Base-by-base conservation (phyloP, 1,140 invertebrate genomes). In the Periplaneta americana region DNA sequence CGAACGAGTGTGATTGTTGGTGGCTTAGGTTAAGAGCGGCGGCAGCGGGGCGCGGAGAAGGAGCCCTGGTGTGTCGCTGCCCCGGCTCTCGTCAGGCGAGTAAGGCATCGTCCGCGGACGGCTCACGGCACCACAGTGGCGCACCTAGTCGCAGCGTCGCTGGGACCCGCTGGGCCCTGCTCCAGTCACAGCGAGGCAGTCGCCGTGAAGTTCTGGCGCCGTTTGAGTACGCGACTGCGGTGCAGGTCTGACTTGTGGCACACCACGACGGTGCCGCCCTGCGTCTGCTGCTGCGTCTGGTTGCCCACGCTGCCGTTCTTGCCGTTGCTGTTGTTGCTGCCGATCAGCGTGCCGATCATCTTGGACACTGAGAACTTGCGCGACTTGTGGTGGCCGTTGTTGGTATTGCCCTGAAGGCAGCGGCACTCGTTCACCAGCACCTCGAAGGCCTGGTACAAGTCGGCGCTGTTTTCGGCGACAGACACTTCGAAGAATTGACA, bases 331-430 rank as follows among this genome's bases (percentile, higher is more conserved):
- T 89, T 90, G 34, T 88, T 86, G 31, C 87, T 89, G 10, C 93
- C 92, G 86, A 95, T 94, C 78, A 95, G 87, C 3, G 93, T 93
- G n/a, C 93, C 93, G 36, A 95, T 90, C 93, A 95, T 95, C 86
- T 95, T 95, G 13, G 93, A 93, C 13, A 95, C 94, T 57, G 93
- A 94, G 86, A 95, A 93, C 84, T 95, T 93, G 79, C 94, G 90
- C 74, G 90, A 91, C 83, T 92, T 91, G 39, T 84, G 84, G 39
- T 87, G 86, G 13, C 84, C 85, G 57, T 89, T 88, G n/a, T 89
- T 85, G 37, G 86, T 87, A 76, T 91, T 90, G 37, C 82, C 82
- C 5, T 81, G 57, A 15, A 89, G 87, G 5, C 91, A 89, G 81
- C 89, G 89, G 36, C 91, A 92, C 85, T 95, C 94, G 74, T 90